These are phyloP conservation scores for Raja brachyura DNA, from an alignment of 2,113 vertebrate species.

Conservation along the genomic window DNA sequence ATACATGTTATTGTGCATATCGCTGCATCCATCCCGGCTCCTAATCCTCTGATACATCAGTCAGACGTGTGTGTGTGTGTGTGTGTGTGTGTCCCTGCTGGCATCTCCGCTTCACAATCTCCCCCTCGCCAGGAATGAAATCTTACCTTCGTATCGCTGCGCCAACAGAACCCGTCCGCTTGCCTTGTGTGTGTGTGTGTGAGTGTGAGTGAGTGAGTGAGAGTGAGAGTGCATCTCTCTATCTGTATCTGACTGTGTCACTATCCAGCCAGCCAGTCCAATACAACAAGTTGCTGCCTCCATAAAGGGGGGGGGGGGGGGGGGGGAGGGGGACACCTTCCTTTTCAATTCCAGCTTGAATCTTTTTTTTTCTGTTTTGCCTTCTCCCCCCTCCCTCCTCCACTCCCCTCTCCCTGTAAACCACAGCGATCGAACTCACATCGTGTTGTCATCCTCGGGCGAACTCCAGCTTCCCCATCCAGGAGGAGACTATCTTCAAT, in stretches of 20 bases:
- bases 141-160: neutral
- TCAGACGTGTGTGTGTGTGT: neutral
- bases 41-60: neutral
- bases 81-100: too few species aligned
- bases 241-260: too few species aligned
- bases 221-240: too few species aligned
- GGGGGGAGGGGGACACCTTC: too few species aligned
- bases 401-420: neutral
- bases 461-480: neutral
- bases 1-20: neutral
- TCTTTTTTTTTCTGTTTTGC: neutral
- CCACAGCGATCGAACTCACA: neutral
- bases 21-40: neutral
- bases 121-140: neutral
- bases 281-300: conserved; percentile 25
- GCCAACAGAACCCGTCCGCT: neutral
- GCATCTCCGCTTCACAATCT: neutral
- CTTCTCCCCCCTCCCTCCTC: too few species aligned
- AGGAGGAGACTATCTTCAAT: neutral
- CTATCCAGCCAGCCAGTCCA: neutral
- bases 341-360: neutral
- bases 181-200: conserved; percentile 1
- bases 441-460: neutral
- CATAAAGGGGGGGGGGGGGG: neutral
- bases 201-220: too few species aligned